These are phyloP conservation scores for Uropetala carovei DNA, from an alignment of 2,888 invertebrate species.

Conservation along the genomic window DNA sequence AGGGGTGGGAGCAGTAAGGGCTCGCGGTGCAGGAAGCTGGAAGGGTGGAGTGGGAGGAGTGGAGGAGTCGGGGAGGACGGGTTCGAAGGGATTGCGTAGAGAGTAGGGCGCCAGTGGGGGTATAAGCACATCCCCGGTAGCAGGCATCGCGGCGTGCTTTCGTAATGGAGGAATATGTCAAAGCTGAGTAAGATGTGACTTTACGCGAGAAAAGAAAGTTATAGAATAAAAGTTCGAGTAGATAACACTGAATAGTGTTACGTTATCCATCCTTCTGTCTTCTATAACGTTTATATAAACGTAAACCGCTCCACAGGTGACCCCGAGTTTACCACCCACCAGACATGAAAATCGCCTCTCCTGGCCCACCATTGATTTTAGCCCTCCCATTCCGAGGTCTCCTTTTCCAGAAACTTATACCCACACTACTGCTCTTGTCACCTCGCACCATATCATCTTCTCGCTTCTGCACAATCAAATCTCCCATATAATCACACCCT, in stretches of 20 bases:
- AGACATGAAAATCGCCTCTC: constrained; percentile 62
- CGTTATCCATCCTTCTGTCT: background rate
- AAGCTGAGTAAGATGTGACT: background rate
- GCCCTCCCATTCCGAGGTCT: constrained; percentile 11
- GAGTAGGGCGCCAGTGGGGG: background rate
- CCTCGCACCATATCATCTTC: background rate
- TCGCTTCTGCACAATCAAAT: constrained; percentile 39
- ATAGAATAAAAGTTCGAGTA: background rate
- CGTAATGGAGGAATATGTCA: background rate
- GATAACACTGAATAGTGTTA: background rate
- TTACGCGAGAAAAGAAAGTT: background rate
- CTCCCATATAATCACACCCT: constrained; percentile 15
- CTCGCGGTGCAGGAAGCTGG: background rate
- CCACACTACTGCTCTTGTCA: background rate
- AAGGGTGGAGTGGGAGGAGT: background rate
- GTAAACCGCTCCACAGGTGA: constrained; percentile 52
- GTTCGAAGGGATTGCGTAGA: background rate
- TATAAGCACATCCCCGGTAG: background rate
- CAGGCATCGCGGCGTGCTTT: background rate
- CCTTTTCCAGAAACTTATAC: constrained; percentile 26
- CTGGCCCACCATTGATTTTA: constrained; percentile 62
- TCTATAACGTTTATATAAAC: constrained; percentile 51
- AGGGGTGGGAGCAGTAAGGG: background rate
- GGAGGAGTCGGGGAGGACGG: background rate
- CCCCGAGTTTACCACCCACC: constrained; percentile 55